These are phyloP conservation scores for Borostomias antarcticus DNA, from an alignment of 2,797 vertebrate genomes.

Conservation along the genomic window DNA sequence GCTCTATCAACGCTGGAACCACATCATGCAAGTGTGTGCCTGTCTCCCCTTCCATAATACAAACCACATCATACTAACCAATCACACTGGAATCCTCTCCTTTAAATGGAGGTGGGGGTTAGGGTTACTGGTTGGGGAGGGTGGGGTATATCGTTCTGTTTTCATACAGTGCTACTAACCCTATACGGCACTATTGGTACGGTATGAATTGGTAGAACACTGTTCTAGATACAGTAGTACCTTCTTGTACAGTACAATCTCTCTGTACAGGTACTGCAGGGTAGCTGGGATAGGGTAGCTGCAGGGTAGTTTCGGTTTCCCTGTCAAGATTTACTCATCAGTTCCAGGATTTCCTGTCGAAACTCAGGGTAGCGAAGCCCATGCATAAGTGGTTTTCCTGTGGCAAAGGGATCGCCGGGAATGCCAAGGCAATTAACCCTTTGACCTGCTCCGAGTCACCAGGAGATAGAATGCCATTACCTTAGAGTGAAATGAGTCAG, in stretches of 20 bases:
- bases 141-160: too few relatives aligned
- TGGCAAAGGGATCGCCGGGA: slow-evolving; percentile 48
- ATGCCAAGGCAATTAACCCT: slow-evolving; percentile 63
- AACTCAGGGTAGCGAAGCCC: slow-evolving; percentile 52
- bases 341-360: slow-evolving; percentile 38
- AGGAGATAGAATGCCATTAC: slow-evolving; percentile 47
- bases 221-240: background rate
- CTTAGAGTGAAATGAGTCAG: slow-evolving; percentile 37
- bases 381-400: slow-evolving; percentile 51
- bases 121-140: too few relatives aligned
- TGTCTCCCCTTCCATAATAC: background rate
- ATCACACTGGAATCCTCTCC: background rate
- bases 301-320: slow-evolving; percentile 40
- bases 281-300: slow-evolving; percentile 47
- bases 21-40: background rate
- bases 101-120: background rate
- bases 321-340: slow-evolving; percentile 34
- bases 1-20: background rate
- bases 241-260: background rate
- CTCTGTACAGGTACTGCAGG: background rate
- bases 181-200: background rate
- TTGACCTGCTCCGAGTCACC: slow-evolving; percentile 45
- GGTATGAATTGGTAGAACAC: background rate
- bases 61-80: background rate
- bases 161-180: background rate